Base-by-base conservation (phyloP, 2,113 vertebrate species). In the Antechinus stuartii region DNA sequence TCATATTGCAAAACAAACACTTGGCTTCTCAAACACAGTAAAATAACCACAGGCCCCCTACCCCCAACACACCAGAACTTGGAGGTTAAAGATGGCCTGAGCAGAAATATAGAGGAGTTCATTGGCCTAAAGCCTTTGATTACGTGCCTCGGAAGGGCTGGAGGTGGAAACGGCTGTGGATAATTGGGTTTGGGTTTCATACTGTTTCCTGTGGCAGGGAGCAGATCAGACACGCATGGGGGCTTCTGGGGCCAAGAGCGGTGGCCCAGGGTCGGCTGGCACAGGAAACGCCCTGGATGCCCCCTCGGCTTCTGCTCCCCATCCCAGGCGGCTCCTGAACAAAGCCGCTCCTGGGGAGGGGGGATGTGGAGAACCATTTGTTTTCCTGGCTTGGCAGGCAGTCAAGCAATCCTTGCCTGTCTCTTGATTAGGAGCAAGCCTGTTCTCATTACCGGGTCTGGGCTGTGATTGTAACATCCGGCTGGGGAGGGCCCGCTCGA, bases 41-140 rank as follows among this genome's bases (percentile, higher is more conserved):
- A 92, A 91, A 49, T 90, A 76, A 55, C 46, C 14, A 54, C 53
- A 61, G 42, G 92, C 90, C 27, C 68, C 25, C 91, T 90, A 93
- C 35, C 57, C 9, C 35, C n/a, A 27, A 84, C 61, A 46, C 24
- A 19, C 23, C 22, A 50, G 8, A 89, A n/a, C 55, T 90, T 26
- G n/a, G 50, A 42, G 8, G 19, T 54, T 1, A 25, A 84, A 30
- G 94, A 30, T 2, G 1, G 89, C 47, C 30, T 7, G 16, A 68
- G 35, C 61, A 68, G 61, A 68, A 68, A 68, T 68, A 68, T 35
- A 35, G 35, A 68, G 30, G 26, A 53, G 46, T 27, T 0, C 19
- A 4, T 52, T 57, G 90, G 0, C 9, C 61, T 52, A 16, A 50
- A 2, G 4, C 9, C 1, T 1, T 10, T 53, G 68, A 84, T 27